Conservation (phyloP, 1,140 invertebrate genomes). For the Rhopalosiphum padi region DNA sequence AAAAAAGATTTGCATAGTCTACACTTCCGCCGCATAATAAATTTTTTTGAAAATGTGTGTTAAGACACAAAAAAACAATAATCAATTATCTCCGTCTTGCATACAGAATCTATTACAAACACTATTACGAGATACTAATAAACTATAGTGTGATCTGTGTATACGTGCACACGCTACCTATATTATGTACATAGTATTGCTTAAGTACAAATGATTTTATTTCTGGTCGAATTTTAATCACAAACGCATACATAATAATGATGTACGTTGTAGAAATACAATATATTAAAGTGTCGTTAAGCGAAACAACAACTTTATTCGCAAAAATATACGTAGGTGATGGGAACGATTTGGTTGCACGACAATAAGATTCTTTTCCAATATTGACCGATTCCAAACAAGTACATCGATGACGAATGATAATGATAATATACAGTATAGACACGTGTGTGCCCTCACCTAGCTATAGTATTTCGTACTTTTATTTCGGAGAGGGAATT, state of each 20-base stretch:
- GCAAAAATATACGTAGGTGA: background rate
- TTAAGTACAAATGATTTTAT: background rate
- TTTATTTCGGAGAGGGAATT: background rate
- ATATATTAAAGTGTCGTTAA: background rate
- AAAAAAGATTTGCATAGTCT: background rate
- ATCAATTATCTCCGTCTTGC: background rate
- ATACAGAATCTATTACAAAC: background rate
- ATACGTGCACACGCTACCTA: background rate
- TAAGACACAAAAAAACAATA: background rate
- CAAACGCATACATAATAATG: too few relatives aligned
- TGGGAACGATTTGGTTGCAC: background rate
- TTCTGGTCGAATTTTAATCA: background rate
- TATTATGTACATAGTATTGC: background rate
- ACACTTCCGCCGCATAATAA: background rate
- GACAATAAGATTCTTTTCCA: too few relatives aligned
- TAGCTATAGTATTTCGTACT: background rate
- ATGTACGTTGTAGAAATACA: too few relatives aligned
- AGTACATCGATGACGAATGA: background rate
- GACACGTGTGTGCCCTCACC: background rate
- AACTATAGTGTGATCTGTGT: background rate
- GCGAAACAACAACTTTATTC: background rate
- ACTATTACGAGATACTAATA: background rate
- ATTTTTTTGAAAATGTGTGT: background rate
- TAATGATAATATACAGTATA: background rate
- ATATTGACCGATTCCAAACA: background rate